Percentiles rank a stretch among this genome's conserved stretches.
Evolutionary conservation across 2,888 invertebrate species (phyloP).

Genomic region (Ceraclea dissimilis): DNA sequence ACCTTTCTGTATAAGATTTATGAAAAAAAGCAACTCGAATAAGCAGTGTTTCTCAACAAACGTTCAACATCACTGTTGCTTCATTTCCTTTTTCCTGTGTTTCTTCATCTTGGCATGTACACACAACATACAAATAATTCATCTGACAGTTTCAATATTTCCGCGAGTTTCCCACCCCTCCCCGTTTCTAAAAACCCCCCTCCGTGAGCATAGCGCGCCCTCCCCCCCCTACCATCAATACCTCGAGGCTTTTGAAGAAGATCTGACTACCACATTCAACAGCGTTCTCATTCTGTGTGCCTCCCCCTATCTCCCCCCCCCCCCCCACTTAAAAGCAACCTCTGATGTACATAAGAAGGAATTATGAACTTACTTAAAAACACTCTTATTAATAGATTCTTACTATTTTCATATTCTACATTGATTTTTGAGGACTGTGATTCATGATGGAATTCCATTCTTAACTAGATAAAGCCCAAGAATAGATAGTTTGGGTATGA

Average conservation of each 20-base stretch:
- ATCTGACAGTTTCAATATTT: conserved; percentile 26
- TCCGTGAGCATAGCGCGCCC: not conserved
- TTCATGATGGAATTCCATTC: no score
- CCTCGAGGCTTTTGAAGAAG: conserved; percentile 30
- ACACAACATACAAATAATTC: conserved; percentile 23
- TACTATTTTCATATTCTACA: no score
- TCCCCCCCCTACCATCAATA: conserved; percentile 17
- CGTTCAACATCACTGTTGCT: conserved; percentile 3
- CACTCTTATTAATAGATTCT: no score
- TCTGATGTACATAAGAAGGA: no score
- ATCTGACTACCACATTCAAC: conserved; percentile 19
- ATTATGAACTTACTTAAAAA: no score
- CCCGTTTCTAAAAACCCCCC: not conserved
- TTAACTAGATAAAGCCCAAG: no score
- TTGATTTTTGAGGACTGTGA: no score
- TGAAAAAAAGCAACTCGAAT: no score
- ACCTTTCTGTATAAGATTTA: no score
- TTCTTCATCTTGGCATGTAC: no score
- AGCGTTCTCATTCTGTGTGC: not conserved
- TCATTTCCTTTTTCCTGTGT: conserved; percentile 7
- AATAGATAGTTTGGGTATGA: no score
- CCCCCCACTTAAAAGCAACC: no score
- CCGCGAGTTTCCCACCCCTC: conserved; percentile 13
- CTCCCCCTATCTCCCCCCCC: not conserved
- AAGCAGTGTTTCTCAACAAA: not conserved